Evolutionary conservation across 2,113 vertebrate species (phyloP), one percentile per base, ranked within the genome.

Genomic region (Silurus meridionalis): DNA sequence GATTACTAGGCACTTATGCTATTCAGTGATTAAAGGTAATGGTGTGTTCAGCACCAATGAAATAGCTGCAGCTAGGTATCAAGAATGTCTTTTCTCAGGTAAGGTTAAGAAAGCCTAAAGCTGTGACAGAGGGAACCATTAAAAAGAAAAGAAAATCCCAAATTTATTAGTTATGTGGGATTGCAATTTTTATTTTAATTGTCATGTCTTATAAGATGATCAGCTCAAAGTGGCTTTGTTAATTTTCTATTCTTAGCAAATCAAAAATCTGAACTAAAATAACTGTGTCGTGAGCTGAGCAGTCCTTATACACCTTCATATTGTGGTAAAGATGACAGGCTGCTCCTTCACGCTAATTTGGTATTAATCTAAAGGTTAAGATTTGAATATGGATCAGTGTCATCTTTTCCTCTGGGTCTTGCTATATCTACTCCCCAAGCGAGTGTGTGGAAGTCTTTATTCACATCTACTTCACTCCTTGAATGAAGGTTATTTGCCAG

Each of bases 401-500:
- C 60, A 86, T 66, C 69, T 69, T 63, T 82, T 77, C 81, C 69
- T 77, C 28, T 82, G 60, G 66, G 61, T 74, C 37, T 53, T 60
- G 48, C 80, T 78, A 80, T 61, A 72, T 83, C 88, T 74, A 67
- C 84, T 84, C 53, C 66, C 82, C 21, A 19, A 71, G 75, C 66
- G 64, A 80, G 58, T 57, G 50, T 60, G 74, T 19, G 77, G 57
- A 80, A 82, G 82, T 84, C 77, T 77, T 84, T 89, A 89, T 84
- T 69, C 52, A 61, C 60, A 25, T 82, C 66, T 57, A 75, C 75
- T 80, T 84, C 57, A 78, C 75, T 66, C 58, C 77, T 69, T 87
- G 85, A 89, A 80, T 85, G 88, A 89, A 87, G 85, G 88, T 89
- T 89, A 87, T 87, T 89, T 87, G 88, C 88, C 85, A 87, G 88